Base-by-base conservation (phyloP, 2,113 vertebrate genomes). In the Psephotus haematonotus region DNA sequence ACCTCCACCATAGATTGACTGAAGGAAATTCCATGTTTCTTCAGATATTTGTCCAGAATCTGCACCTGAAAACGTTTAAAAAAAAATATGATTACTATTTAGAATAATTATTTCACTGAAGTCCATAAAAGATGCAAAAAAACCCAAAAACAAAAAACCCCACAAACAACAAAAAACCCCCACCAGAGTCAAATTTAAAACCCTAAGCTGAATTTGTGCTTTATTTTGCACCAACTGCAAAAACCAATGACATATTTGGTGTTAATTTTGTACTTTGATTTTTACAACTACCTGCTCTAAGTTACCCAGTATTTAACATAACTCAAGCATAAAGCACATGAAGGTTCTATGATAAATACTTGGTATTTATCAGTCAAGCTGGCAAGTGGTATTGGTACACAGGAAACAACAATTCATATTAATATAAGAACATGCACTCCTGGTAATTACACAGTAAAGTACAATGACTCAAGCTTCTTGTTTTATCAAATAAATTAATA, bases 21-120 rank as follows among this genome's bases (percentile, higher is more conserved):
- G 98, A 55, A 99, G 98, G 97, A 99, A 99, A 97, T 98, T 99
- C 99, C 99, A 99, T 10, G 99, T 99, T 98, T 99, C 99, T 95
- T 99, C 99, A 13, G 99, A 99, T 97, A 99, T 99, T 95, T 99
- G 99, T 71, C 99, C 99, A 80, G 99, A 99, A 98, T 99, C 99
- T 29, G 99, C 99, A 93, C 99, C 99, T 99, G 96, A 82, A 96
- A 91, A 91, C 11, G 9, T 14, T 67, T 92, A 2, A 4, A n/a
- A n/a, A n/a, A 53, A 75, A 25, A 39, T 47, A 62, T 49, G 35
- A 57, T 94, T 88, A 85, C 37, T 74, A 57, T 49, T 88, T 65
- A 76, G 17, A 93, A 67, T 47, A 83, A 55, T 41, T 93, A 2
- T 57, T 82, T 88, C 16, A 59, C 81, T 81, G 50, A 74, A 57